Evolutionary conservation across 37 sponge, comb jelly and placozoan species (phyloP).

Genomic region (Crambe crambe): DNA sequence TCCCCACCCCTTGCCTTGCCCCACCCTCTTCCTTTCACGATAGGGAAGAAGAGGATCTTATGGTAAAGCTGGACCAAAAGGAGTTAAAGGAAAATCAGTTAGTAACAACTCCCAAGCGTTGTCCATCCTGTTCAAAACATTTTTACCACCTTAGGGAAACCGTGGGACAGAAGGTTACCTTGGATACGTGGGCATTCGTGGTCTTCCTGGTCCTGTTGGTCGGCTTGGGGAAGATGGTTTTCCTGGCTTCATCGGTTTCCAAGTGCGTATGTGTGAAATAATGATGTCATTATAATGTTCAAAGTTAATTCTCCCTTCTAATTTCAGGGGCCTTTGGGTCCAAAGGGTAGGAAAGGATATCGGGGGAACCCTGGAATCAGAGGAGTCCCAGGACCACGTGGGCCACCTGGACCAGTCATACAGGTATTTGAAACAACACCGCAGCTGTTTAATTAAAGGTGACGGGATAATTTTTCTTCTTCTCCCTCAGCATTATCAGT

Average conservation of each 20-base stretch:
- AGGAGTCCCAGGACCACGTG: slow-evolving; percentile 33
- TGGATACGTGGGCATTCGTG: slow-evolving; percentile 7
- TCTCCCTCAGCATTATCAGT: slow-evolving; percentile 10
- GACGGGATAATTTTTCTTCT: too few species aligned
- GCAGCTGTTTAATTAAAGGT: too few species aligned
- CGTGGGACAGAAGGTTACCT: background rate
- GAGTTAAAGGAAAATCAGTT: slow-evolving; percentile 11
- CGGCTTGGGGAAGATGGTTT: slow-evolving; percentile 23
- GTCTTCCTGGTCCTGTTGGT: slow-evolving; percentile 17
- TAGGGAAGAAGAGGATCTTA: slow-evolving; percentile 23
- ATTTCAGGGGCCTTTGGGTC: background rate
- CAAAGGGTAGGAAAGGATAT: background rate
- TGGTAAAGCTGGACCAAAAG: slow-evolving; percentile 15
- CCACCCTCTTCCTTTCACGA: too few species aligned
- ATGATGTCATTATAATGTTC: background rate
- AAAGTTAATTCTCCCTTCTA: too few species aligned
- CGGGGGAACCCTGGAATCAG: background rate
- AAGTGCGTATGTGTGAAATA: slow-evolving; percentile 3
- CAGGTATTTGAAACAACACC: too few species aligned
- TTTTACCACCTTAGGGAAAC: background rate
- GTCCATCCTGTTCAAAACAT: background rate
- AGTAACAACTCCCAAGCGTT: background rate
- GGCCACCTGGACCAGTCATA: slow-evolving; percentile 32
- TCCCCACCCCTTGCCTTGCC: too few species aligned
- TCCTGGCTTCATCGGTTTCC: slow-evolving; percentile 29